Evolutionary conservation across 2,888 invertebrate species (phyloP).

Genomic region (Lithophane leautieri): DNA sequence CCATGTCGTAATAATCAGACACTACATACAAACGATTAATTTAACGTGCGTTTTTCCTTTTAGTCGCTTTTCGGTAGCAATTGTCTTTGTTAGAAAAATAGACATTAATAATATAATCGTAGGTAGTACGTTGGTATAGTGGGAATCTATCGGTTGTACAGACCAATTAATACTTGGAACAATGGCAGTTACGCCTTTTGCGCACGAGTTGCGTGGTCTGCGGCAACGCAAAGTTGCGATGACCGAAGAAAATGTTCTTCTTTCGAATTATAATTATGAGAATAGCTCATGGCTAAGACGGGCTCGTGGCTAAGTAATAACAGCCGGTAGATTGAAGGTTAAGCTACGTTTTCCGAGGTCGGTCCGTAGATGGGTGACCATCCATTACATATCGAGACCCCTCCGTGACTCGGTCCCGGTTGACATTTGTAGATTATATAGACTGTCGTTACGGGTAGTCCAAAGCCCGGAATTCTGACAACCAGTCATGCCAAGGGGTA

Average conservation of each 20-base stretch:
- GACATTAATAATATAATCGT: conserved; percentile 25
- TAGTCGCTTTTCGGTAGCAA: background rate
- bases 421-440: no score
- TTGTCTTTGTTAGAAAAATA: conserved; percentile 40
- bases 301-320: no score
- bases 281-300: no score
- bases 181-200: conserved; percentile 14
- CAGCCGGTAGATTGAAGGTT: no score
- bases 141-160: conserved; percentile 27
- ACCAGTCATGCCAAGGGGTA: no score
- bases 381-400: no score
- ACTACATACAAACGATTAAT: conserved; percentile 7
- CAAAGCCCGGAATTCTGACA: no score
- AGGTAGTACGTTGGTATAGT: conserved; percentile 5
- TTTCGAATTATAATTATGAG: background rate
- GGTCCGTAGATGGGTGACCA: no score
- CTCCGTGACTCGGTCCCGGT: no score
- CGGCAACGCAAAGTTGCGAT: background rate
- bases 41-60: conserved; percentile 31
- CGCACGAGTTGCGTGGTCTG: background rate
- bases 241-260: background rate
- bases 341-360: no score
- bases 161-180: conserved; percentile 36
- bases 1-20: conserved; percentile 37
- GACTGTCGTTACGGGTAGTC: no score